Percentiles rank a stretch among this genome's conserved stretches.
phyloP scores from a whole-genome alignment of 2,113 vertebrate species.

The Pyrgilauda ruficollis region DNA sequence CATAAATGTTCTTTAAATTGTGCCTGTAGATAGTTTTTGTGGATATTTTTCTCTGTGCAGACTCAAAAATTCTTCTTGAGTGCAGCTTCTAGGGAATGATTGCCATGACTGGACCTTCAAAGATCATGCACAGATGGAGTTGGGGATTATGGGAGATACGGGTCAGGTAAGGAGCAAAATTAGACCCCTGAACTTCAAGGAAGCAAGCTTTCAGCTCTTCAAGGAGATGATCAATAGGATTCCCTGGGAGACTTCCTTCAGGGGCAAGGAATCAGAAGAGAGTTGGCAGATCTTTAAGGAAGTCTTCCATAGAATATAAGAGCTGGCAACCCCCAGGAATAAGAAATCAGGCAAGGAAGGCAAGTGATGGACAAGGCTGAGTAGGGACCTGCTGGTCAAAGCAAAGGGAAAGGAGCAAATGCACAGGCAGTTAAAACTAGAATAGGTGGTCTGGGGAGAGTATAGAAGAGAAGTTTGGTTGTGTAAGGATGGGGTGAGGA shows the following conservation, averaged over 20 bases:
- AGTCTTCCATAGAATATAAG: not conserved
- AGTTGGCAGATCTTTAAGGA: not conserved
- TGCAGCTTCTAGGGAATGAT: not conserved
- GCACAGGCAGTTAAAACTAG: not conserved
- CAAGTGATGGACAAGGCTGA: not conserved
- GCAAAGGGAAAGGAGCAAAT: not conserved
- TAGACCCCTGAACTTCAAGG: not conserved
- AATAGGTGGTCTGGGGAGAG: not conserved
- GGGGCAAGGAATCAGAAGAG: not conserved
- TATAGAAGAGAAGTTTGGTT: not conserved
- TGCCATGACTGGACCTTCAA: not conserved
- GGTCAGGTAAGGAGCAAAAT: not conserved
- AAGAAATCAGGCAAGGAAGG: not conserved
- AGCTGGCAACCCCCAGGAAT: not conserved
- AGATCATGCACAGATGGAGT: not conserved
- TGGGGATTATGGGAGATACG: not conserved
- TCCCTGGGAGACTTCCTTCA: not conserved
- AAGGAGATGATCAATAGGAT: not conserved
- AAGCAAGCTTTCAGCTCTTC: not conserved
- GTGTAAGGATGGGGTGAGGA: not conserved
- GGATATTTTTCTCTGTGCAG: not conserved
- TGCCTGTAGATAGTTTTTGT: not conserved
- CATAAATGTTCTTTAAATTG: not conserved
- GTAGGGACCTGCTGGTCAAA: not conserved
- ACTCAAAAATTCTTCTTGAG: not conserved